Evolutionary conservation across 2,888 invertebrate species (phyloP), one percentile per base, ranked within the genome.

Genomic region (Petrophora chlorosata): DNA sequence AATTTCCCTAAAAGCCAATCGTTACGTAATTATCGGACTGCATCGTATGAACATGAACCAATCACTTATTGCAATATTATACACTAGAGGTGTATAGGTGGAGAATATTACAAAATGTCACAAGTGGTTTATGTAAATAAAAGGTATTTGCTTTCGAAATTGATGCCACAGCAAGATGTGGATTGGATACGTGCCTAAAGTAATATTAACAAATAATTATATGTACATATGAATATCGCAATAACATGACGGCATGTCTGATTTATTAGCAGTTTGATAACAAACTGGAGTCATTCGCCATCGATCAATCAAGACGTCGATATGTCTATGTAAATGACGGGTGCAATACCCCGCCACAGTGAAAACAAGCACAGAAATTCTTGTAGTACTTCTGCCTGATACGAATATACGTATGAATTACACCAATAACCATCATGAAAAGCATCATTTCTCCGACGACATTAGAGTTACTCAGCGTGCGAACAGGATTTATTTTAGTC

Each of bases 231-330:
- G 35, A 36, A 42, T 50, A 55, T 40, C 40, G 51, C 42, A 55
- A 51, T 51, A 53, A 41, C 51, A 48, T 47, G 50, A 42, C 39
- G 40, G 44, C 57, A 53, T 43, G 55, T 59, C 58, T 72, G 67
- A 73, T 75, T 72, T 72, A 75, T 73, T 66, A 63, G 61, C 65
- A 59, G 55, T 65, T 62, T 61, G 71, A 73, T 73, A 73, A 68
- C 65, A 66, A 58, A 59, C 67, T 61, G 63, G 69, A 74, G 70
- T 69, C 68, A 65, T 63, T 70, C 61, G 46, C 65, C 61, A 73
- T 74, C 67, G 64, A 75, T 73, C 74, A 75, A 69, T 73, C 71
- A 70, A 65, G 62, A 56, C 65, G 73, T 73, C 67, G 61, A 59
- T 70, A 53, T 60, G 65, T 61, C 61, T 66, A 73, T 73, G 73